Percentiles rank a stretch among this genome's conserved stretches.
Evolutionary conservation across 2,797 vertebrate genomes (phyloP).

Genomic region (Tauraco hartlaubi): DNA sequence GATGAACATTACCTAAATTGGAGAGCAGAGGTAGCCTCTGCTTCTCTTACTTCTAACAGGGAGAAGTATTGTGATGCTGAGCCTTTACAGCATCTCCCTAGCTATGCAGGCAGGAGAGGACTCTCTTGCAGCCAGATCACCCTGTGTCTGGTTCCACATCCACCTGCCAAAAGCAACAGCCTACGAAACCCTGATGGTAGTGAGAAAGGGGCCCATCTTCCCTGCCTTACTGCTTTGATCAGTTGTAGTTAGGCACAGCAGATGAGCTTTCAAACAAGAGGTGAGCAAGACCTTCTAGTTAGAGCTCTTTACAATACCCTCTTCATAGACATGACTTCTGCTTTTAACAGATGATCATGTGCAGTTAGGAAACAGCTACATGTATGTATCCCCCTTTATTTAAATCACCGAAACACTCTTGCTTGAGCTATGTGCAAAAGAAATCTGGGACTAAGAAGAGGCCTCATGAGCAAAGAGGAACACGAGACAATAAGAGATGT

Average conservation of each 20-base stretch:
- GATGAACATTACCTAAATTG: neutral
- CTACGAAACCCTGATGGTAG: neutral
- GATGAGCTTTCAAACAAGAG: neutral
- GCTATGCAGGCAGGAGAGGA: neutral
- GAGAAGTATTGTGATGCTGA: neutral
- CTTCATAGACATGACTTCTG: neutral
- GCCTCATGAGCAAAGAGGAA: neutral
- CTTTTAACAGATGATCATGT: accelerated
- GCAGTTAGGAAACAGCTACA: neutral
- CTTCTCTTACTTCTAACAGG: neutral
- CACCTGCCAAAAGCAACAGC: neutral
- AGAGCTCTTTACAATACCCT: neutral
- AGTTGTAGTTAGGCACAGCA: neutral
- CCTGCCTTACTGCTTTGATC: neutral
- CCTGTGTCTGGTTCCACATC: neutral
- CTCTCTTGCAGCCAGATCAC: neutral
- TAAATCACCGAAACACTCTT: neutral
- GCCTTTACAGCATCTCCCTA: neutral
- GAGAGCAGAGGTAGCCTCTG: neutral
- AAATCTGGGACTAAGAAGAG: neutral
- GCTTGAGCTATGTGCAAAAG: neutral
- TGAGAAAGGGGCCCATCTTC: neutral
- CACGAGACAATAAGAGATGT: constrained; percentile 4
- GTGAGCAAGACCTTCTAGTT: neutral
- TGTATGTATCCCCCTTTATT: neutral